These are phyloP conservation scores for Heterodera schachtii DNA, from an alignment of 1,140 invertebrate species.

Conservation along the genomic window DNA sequence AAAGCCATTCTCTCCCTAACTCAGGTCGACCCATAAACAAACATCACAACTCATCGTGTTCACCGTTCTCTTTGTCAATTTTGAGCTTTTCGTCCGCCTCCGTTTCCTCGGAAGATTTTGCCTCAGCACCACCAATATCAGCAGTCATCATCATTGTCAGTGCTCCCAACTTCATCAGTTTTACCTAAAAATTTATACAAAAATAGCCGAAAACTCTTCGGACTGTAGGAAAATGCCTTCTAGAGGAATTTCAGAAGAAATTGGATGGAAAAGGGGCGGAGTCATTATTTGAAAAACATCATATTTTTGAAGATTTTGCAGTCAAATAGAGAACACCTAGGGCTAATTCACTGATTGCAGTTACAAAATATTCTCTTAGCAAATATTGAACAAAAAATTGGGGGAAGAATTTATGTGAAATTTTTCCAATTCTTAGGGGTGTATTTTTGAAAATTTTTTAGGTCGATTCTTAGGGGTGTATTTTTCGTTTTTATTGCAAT, in stretches of 20 bases:
- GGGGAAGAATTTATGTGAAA: too few relatives aligned
- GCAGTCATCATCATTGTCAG: neutral
- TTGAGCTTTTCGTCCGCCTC: neutral
- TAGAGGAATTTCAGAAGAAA: neutral
- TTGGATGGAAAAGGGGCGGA: too few relatives aligned
- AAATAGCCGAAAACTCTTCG: neutral
- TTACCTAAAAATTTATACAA: neutral
- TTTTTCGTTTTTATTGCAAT: too few relatives aligned
- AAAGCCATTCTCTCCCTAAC: neutral
- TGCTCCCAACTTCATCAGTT: neutral
- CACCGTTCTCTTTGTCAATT: neutral
- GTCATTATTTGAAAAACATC: too few relatives aligned
- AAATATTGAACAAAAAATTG: too few relatives aligned
- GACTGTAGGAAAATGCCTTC: conserved; percentile 1
- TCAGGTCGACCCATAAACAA: neutral
- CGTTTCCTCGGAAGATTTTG: neutral
- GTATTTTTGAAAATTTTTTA: too few relatives aligned
- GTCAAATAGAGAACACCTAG: too few relatives aligned
- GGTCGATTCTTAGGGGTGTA: too few relatives aligned
- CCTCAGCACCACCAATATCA: neutral
- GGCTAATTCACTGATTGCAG: too few relatives aligned
- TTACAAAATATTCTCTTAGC: too few relatives aligned
- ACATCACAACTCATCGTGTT: neutral
- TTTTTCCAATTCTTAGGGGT: too few relatives aligned
- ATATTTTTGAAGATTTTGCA: too few relatives aligned